phyloP scores from a whole-genome alignment of 2,888 invertebrate species.

The Andrena bicolor region DNA sequence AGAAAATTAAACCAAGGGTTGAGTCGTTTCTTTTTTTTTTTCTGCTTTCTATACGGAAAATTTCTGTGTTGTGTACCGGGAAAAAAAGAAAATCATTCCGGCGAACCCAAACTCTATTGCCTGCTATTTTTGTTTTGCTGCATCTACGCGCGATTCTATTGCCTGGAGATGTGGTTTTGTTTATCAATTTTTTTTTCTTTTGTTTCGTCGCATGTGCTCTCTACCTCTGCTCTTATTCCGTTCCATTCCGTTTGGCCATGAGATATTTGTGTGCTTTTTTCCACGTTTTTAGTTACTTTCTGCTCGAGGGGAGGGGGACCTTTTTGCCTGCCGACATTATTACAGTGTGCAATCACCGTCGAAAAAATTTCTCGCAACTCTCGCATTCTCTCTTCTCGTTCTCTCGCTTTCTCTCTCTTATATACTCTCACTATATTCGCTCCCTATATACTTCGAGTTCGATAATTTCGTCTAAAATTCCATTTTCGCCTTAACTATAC shows the following conservation, averaged over 20 bases:
- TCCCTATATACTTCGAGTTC: constrained; percentile 74
- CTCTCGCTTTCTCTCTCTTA: constrained; percentile 66
- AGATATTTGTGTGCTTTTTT: constrained; percentile 34
- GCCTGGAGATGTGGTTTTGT: constrained; percentile 38
- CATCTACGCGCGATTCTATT: constrained; percentile 32
- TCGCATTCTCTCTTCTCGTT: constrained; percentile 68
- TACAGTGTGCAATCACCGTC: constrained; percentile 82
- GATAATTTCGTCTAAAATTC: constrained; percentile 76
- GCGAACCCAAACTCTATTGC: constrained; percentile 58
- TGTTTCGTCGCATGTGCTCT: constrained; percentile 50
- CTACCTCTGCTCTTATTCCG: constrained; percentile 32
- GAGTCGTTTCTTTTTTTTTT: constrained; percentile 50
- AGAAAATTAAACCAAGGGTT: constrained; percentile 56
- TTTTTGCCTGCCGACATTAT: constrained; percentile 78
- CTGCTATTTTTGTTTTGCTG: constrained; percentile 40
- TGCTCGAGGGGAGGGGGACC: constrained; percentile 72
- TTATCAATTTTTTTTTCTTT: neutral
- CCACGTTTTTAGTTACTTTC: constrained; percentile 39
- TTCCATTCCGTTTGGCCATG: constrained; percentile 44
- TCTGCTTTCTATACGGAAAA: constrained; percentile 10
- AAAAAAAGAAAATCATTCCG: constrained; percentile 50
- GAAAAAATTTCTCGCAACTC: constrained; percentile 69
- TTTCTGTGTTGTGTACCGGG: constrained; percentile 24
- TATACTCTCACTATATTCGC: constrained; percentile 63
- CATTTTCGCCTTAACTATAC: constrained; percentile 81